These are phyloP conservation scores for Mellivora capensis DNA, from an alignment of 2,113 vertebrate genomes.

Conservation along the genomic window DNA sequence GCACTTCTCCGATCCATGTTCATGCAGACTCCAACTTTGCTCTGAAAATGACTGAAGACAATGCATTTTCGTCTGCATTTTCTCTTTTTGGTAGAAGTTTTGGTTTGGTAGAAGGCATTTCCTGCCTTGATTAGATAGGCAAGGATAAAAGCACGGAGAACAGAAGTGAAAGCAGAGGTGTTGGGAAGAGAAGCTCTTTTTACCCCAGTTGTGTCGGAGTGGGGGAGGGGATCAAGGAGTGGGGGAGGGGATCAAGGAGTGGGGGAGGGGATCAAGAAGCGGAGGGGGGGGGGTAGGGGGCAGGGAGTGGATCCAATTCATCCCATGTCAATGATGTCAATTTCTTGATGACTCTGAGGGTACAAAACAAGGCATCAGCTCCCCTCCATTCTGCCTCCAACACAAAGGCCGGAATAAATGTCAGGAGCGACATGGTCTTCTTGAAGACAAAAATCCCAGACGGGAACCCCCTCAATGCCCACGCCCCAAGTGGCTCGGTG, in stretches of 20 bases:
- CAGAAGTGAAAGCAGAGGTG: neutral
- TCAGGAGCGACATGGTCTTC: neutral
- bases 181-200: neutral
- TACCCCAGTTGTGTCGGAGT: too few relatives aligned
- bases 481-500: fast-evolving
- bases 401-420: neutral
- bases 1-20: neutral
- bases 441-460: neutral
- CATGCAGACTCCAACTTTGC: neutral
- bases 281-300: fast-evolving
- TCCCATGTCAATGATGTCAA: neutral
- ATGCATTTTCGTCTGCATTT: neutral
- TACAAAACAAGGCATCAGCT: neutral
- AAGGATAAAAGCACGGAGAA: neutral
- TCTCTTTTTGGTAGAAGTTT: too few relatives aligned
- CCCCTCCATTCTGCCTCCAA: neutral
- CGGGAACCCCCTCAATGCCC: too few relatives aligned
- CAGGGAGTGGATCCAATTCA: neutral
- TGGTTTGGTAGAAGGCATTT: neutral
- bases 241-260: fast-evolving
- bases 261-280: neutral
- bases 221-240: neutral
- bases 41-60: neutral
- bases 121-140: neutral
- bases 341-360: neutral